Evolutionary conservation across 2,888 invertebrate species (phyloP), one percentile per base, ranked within the genome.

Genomic region (Argyra leucocephala): DNA sequence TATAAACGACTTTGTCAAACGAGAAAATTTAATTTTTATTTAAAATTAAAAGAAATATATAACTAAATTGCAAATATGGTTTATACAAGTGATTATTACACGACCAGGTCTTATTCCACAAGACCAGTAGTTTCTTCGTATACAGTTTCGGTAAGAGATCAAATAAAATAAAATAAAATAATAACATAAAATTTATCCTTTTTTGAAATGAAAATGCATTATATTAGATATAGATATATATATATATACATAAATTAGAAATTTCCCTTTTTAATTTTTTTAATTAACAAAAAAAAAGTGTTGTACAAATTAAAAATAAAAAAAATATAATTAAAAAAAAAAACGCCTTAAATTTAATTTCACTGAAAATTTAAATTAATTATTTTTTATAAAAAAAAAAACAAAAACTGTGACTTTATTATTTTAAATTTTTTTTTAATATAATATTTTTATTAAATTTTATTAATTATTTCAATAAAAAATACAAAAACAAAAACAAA

Each of bases 81-180:
- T 83, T 92, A 92, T 88, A 91, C 91, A 84, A 89, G 90, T 85
- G 92, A 92, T 83, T 93, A 91, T 83, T 90, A 91, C 82, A 91
- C 92, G 76, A 90, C 89, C 81, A 88, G 92, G 82, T 89, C 90
- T 72, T 88, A 88, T 79, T 84, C 88, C 81, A 72, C 75, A 67
- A 82, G 90, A 81, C 88, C 87, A 68, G 82, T 83, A 70, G 79
- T 84, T 70, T 84, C 87, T 74, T 86, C 88, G 76, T 89, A 89
- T 83, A 87, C 86, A 79, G 85, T 88, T 80, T 89, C 91, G 88
- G 90, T 91, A 83, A 87, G 91, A 85, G 66, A 65, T 68, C 10
- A 10, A 57, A 37, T 37, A 15, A 15, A 37, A 48, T 12, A 18
- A 48, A 3, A 18, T 48, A 48, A 48, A 7, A n/a, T n/a, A 31